Evolutionary conservation across 2,888 invertebrate genomes (phyloP).

Genomic region (Silvanus unidentatus): DNA sequence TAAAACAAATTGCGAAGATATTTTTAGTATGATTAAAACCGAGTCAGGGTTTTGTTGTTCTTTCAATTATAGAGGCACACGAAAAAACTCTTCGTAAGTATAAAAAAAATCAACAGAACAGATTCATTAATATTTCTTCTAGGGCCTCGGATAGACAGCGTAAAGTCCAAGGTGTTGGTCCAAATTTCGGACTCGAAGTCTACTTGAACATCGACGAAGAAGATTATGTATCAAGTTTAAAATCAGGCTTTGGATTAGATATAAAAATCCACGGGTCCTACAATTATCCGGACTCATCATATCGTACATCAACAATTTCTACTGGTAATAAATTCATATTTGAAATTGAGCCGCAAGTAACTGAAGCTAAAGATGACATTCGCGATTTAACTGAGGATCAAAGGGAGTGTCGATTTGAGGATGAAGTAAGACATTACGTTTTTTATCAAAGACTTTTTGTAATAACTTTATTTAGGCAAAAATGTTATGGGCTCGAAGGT

Average conservation of each 20-base stretch:
- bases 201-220: conserved; percentile 1
- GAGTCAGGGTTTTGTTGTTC: conserved; percentile 3
- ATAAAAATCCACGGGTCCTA: not conserved
- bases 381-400: not conserved
- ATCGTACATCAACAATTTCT: not conserved
- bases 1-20: not conserved
- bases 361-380: not conserved
- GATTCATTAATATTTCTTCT: no score
- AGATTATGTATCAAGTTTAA: not conserved
- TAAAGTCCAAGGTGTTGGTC: not conserved
- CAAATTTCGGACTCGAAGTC: not conserved
- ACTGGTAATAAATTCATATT: not conserved
- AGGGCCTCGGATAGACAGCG: no score
- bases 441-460: conserved; percentile 1
- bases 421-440: conserved; percentile 1
- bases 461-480: conserved; percentile 7
- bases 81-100: no score
- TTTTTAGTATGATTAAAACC: not conserved
- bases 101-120: no score
- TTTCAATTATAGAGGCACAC: not conserved
- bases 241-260: not conserved
- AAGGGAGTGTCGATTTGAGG: not conserved
- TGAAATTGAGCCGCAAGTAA: not conserved
- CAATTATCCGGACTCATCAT: not conserved
- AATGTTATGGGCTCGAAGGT: conserved; percentile 9